phyloP scores from a whole-genome alignment of 2,797 vertebrate genomes.

The Alcedo atthis region DNA sequence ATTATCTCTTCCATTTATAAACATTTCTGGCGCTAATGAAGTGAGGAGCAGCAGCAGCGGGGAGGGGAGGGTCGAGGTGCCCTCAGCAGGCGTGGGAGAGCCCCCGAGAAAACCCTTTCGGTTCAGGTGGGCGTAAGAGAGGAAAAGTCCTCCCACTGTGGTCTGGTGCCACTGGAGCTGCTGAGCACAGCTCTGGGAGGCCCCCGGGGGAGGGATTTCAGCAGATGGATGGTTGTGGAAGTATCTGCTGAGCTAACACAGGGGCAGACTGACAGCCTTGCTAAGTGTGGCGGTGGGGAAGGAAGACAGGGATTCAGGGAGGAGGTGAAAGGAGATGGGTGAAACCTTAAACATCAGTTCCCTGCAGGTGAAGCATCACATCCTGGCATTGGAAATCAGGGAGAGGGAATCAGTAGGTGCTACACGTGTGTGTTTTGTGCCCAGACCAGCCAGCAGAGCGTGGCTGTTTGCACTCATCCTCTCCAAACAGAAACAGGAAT shows the following conservation, averaged over 20 bases:
- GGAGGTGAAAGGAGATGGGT: background rate
- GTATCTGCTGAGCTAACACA: background rate
- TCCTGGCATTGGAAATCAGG: background rate
- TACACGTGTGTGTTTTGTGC: fast-evolving
- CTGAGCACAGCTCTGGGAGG: background rate
- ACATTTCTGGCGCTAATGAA: slow-evolving; percentile 79
- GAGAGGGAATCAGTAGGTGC: background rate
- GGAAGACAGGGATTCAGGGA: background rate
- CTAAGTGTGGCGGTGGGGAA: background rate
- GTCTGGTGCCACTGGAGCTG: background rate
- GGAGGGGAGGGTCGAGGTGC: slow-evolving; percentile 41
- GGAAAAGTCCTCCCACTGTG: background rate
- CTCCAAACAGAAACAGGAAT: background rate
- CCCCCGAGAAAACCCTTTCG: background rate
- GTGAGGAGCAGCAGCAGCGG: slow-evolving; percentile 56
- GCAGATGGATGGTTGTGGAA: background rate
- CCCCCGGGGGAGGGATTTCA: fast-evolving
- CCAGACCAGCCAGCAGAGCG: background rate
- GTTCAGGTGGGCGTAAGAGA: background rate
- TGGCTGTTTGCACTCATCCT: background rate
- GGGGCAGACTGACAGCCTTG: background rate
- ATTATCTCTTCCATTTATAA: slow-evolving; percentile 83
- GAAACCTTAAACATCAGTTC: background rate
- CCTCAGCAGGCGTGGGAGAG: slow-evolving; percentile 30
- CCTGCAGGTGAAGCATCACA: background rate